phyloP scores from a whole-genome alignment of 2,888 invertebrate species.

The Erebia epiphron region DNA sequence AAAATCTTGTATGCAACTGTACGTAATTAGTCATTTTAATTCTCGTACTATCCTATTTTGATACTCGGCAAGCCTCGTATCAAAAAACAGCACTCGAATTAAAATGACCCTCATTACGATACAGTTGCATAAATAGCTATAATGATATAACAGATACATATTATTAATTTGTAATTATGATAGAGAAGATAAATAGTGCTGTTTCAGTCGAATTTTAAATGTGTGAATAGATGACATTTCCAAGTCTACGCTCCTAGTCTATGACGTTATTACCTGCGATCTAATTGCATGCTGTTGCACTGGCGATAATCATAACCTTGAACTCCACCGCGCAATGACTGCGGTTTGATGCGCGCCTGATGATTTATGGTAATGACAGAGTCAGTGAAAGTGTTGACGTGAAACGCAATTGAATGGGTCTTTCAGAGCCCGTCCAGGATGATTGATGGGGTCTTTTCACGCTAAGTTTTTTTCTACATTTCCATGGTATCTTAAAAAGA shows the following conservation, averaged over 20 bases:
- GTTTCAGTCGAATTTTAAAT: too few species aligned
- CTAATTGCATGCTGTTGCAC: conserved; percentile 34
- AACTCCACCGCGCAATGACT: conserved; percentile 53
- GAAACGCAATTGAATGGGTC: conserved; percentile 47
- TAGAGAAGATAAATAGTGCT: too few species aligned
- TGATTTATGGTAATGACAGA: conserved; percentile 64
- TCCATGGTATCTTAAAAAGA: conserved; percentile 47
- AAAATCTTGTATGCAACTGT: too few species aligned
- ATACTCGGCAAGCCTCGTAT: too few species aligned
- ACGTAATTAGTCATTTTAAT: too few species aligned
- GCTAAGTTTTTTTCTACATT: conserved; percentile 50
- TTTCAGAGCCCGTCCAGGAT: conserved; percentile 55
- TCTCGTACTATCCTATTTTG: too few species aligned
- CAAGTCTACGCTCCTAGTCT: conserved; percentile 9
- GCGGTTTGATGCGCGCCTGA: conserved; percentile 48
- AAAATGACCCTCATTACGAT: too few species aligned
- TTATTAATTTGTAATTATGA: too few species aligned
- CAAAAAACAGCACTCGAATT: too few species aligned
- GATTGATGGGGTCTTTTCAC: conserved; percentile 72
- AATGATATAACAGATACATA: too few species aligned
- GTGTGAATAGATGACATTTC: too few species aligned
- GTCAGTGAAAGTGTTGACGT: conserved; percentile 65
- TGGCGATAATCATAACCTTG: conserved; percentile 44
- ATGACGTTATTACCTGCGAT: conserved; percentile 24
- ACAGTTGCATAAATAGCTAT: too few species aligned